Base-by-base conservation (phyloP, 2,113 vertebrate genomes). In the Mastomys natalensis region DNA sequence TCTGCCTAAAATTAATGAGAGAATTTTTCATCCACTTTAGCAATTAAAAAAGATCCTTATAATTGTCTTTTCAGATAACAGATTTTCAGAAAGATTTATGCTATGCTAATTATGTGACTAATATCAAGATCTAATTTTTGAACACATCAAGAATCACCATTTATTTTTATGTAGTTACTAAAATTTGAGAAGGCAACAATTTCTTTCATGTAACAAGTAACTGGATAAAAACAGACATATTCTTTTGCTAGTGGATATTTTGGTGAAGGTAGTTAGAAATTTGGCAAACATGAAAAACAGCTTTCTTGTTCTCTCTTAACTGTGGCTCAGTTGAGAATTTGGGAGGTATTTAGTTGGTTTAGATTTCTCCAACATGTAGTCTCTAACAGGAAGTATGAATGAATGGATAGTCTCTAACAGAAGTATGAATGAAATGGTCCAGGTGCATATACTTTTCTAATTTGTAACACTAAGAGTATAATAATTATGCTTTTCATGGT, bases 81-180 rank as follows among this genome's bases (percentile, higher is more conserved):
- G 48, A 91, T 88, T 34, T 93, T 86, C 70, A 12, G 26, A 93
- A 92, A 66, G 3, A 66, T 78, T n/a, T 87, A 48, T 37, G 89
- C 73, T 48, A 24, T 66, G 0, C 51, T 88, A 53, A 78, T 77
- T 72, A 6, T 31, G 1, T 88, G 29, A 95, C 34, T 7, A 91
- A 89, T 88, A 93, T 87, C 5, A 91, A 58, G 64, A 70, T 88
- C 21, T 82, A 4, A 43, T 94, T 96, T 58, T 58, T 78, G 84
- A 97, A 77, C 3, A 89, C 81, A 26, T 51, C 73, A 94, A 88
- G 43, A 85, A 53, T 73, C 34, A 34, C 2, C 76, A 45, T 64
- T 85, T 62, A 31, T 70, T 91, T 95, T 13, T 51, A 78, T 16
- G 4, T 19, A 90, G 10, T 48, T 48, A 60, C 37, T 91, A 64